Conservation (phyloP, 2,797 vertebrate species). For the Zenarchopterus dispar region DNA sequence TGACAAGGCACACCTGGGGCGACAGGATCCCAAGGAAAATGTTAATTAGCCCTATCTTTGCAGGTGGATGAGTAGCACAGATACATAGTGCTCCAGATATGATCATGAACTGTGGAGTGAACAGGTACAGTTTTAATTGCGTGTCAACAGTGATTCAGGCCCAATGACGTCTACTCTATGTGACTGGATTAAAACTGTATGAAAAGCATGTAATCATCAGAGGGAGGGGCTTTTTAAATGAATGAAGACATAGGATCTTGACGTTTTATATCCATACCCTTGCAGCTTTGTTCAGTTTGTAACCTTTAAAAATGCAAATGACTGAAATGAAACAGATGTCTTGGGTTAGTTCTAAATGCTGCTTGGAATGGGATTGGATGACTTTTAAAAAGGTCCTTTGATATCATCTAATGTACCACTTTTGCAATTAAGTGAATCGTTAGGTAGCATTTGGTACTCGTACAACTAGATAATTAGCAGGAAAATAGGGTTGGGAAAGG, state of each 20-base stretch:
- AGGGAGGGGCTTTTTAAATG: slow-evolving; percentile 5
- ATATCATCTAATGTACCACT: slow-evolving; percentile 76
- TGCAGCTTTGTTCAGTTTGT: slow-evolving; percentile 46
- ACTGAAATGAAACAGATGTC: slow-evolving; percentile 75
- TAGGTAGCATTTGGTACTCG: slow-evolving; percentile 78
- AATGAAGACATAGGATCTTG: slow-evolving; percentile 30
- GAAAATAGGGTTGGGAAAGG: slow-evolving; percentile 72
- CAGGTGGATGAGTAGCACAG: slow-evolving; percentile 56
- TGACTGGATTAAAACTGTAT: slow-evolving; percentile 20
- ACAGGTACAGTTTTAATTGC: slow-evolving; percentile 61
- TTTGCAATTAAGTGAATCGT: slow-evolving; percentile 81
- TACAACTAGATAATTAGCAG: slow-evolving; percentile 81
- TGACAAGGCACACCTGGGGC: slow-evolving; percentile 81
- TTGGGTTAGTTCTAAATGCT: slow-evolving; percentile 70
- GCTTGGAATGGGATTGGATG: slow-evolving; percentile 67
- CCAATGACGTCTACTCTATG: slow-evolving; percentile 32
- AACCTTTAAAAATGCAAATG: slow-evolving; percentile 84
- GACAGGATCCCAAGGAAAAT: slow-evolving; percentile 69
- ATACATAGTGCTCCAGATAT: slow-evolving; percentile 35
- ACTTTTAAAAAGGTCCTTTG: slow-evolving; percentile 81
- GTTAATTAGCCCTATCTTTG: slow-evolving; percentile 77
- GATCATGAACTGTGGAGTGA: slow-evolving; percentile 16
- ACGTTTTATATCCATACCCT: slow-evolving; percentile 29
- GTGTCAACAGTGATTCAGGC: slow-evolving; percentile 39
- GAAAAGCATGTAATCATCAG: slow-evolving; percentile 13